A percentile compares a stretch with the other conserved stretches of the same genome.
phyloP scores from a whole-genome alignment of 1,140 invertebrate species.

The Drosophila sucinea region DNA sequence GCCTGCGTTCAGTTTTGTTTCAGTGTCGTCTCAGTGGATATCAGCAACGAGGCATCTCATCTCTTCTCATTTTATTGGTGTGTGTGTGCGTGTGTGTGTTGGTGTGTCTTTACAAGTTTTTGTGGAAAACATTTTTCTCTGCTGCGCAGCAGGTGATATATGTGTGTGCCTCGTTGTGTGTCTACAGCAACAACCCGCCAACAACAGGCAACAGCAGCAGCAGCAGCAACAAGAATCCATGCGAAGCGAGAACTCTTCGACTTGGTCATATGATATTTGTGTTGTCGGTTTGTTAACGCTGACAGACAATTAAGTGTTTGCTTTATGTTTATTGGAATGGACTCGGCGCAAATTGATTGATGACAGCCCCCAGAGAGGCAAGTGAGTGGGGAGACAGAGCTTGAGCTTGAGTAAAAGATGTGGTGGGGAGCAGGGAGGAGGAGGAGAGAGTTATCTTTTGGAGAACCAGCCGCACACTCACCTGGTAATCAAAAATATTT shows the following conservation, averaged over 20 bases:
- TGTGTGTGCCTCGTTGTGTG: constrained; percentile 57
- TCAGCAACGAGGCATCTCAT: constrained; percentile 28
- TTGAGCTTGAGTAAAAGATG: constrained; percentile 2
- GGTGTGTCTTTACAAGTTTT: constrained; percentile 74
- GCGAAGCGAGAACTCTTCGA: constrained; percentile 44
- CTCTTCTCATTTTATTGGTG: constrained; percentile 37
- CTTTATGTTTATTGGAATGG: constrained; percentile 81
- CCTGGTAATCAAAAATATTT: constrained; percentile 55
- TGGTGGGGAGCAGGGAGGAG: neutral
- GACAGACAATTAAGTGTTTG: constrained; percentile 81
- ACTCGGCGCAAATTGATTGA: constrained; percentile 76
- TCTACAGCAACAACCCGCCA: constrained; percentile 19
- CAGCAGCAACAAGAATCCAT: constrained; percentile 32
- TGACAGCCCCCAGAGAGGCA: constrained; percentile 47
- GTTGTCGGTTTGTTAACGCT: constrained; percentile 80
- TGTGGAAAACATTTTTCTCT: constrained; percentile 76
- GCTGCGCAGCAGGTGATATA: constrained; percentile 80
- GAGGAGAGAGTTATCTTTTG: constrained; percentile 32
- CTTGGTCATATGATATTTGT: constrained; percentile 77
- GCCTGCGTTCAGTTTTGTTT: constrained; percentile 27
- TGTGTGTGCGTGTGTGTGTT: constrained; percentile 52
- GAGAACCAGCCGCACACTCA: constrained; percentile 14
- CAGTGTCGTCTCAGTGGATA: constrained; percentile 12
- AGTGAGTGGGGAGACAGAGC: constrained; percentile 13
- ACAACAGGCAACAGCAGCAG: neutral